Base-by-base conservation (phyloP, 2,113 vertebrate genomes). In the Corynorhinus townsendii region DNA sequence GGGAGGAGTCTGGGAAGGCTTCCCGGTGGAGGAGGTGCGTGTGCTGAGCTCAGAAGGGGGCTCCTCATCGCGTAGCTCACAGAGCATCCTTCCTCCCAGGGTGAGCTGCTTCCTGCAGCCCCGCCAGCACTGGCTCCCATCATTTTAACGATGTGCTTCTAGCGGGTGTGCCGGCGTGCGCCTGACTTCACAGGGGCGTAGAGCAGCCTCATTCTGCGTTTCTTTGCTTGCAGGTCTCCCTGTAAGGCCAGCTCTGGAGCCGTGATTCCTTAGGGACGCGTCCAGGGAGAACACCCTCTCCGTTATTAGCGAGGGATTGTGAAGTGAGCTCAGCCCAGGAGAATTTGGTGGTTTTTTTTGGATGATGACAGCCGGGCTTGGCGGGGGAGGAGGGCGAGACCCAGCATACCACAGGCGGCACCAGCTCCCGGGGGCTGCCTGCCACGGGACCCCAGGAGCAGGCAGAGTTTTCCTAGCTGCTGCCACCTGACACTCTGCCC, bases 21-120 rank as follows among this genome's bases (percentile, higher is more conserved):
- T 47, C 33, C 0, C 5, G 26, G 28, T 64, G 26, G 5, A 11
- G 35, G 28, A 28, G 59, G 3, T 6, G 2, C 0, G 0, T 2
- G 9, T 14, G 20, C 88, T 14, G 35, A 38, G 73, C 35, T 35
- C 11, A 33, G 16, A 19, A 26, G 26, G 62, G 33, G 49, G n/a
- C 38, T 73, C 20, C 64, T 19, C 43, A 0, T 3, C 2, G n/a
- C 64, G 3, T 0, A 24, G 72, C 54, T 47, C 0, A 0, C 43
- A 5, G 54, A 64, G 16, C 5, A 30, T 24, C 30, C 75, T 10
- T 11, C 30, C 4, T 40, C 4, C 17, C 1, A 3, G 33, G 19
- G 10, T 0, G 40, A 30, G 94, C 76, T 33, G 9, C 15, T n/a
- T 33, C 71, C 56, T 24, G 15, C 40, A n/a, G n/a, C 12, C 33